Conservation (phyloP, 2,797 vertebrate genomes). For the Urophycis tenuis region DNA sequence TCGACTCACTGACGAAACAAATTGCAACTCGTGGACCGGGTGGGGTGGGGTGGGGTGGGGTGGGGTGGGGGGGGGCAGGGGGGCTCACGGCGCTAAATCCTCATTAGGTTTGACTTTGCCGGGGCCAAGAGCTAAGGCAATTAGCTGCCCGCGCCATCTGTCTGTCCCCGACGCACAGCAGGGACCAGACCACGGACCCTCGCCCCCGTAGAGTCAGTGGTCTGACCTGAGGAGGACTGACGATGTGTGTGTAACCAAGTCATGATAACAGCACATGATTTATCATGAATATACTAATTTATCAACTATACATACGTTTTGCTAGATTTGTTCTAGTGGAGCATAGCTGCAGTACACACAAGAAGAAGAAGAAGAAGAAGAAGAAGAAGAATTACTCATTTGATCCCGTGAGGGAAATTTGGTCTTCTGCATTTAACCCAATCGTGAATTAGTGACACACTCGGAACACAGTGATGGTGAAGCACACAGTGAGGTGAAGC, state of each 20-base stretch:
- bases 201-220: not conserved
- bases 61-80: conserved; percentile 1
- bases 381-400: too few relatives aligned
- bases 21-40: not conserved
- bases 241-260: conserved; percentile 5
- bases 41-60: conserved; percentile 14
- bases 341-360: not conserved
- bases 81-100: conserved; percentile 39
- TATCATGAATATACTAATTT: not conserved
- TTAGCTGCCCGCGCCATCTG: conserved; percentile 46
- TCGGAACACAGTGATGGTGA: too few relatives aligned
- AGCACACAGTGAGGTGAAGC: too few relatives aligned
- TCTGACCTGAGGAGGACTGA: not conserved
- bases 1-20: not conserved
- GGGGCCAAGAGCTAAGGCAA: conserved; percentile 33
- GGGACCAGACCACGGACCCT: not conserved
- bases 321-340: not conserved
- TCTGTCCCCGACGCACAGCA: conserved; percentile 9
- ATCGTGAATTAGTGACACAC: too few relatives aligned
- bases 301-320: not conserved
- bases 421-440: too few relatives aligned
- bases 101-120: conserved; percentile 43
- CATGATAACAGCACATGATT: not conserved
- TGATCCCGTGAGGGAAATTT: too few relatives aligned
- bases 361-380: not conserved